phyloP scores from a whole-genome alignment of 2,113 vertebrate species.

The Zosterops hypoxanthus region DNA sequence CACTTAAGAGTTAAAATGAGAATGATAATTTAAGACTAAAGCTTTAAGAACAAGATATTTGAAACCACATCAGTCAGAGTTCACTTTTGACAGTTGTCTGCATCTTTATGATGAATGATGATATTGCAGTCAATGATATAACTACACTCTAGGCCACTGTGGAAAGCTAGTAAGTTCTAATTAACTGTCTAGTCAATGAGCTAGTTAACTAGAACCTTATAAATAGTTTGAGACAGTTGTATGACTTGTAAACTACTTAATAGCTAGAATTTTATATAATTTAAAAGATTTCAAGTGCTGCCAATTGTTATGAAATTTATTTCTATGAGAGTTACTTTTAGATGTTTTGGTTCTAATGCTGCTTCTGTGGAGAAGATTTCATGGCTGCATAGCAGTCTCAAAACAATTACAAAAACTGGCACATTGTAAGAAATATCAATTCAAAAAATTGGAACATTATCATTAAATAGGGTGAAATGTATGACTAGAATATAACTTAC shows the following conservation, averaged over 20 bases:
- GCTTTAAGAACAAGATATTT: neutral
- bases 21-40: neutral
- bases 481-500: neutral
- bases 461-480: neutral
- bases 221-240: neutral
- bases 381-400: neutral
- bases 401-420: neutral
- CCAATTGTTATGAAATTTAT: neutral
- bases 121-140: neutral
- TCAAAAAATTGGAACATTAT: neutral
- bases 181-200: neutral
- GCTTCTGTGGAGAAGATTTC: neutral
- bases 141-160: neutral
- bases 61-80: neutral
- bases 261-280: neutral
- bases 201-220: neutral
- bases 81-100: neutral
- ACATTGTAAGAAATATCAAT: neutral
- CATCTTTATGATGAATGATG: neutral
- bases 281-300: neutral
- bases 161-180: neutral
- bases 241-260: neutral
- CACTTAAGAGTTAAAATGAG: neutral
- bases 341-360: neutral
- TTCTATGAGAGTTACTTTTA: neutral